Conservation (phyloP, 2,797 vertebrate genomes). For the Helarctos malayanus region DNA sequence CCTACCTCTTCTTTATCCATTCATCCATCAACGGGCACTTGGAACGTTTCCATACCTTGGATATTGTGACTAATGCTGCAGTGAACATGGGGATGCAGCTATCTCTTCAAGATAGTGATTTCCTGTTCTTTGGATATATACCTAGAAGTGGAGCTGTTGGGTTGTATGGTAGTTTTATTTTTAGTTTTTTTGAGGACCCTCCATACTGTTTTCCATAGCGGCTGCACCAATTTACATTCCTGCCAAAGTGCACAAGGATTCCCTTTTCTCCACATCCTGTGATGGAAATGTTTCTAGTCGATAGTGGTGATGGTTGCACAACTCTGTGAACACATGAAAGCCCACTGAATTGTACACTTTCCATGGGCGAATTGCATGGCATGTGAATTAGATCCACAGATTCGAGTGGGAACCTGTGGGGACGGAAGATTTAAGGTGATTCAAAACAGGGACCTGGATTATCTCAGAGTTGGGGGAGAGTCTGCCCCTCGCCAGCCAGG, state of each 20-base stretch:
- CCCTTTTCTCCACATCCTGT: background rate
- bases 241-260: background rate
- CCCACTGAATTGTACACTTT: background rate
- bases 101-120: background rate
- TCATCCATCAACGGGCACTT: background rate
- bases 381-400: background rate
- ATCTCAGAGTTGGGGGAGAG: no score
- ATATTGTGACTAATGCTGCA: background rate
- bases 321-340: no score
- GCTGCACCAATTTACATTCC: background rate
- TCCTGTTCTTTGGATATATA: no score
- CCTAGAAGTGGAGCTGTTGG: background rate
- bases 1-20: background rate
- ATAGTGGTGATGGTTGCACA: background rate
- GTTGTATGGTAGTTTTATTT: background rate
- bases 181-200: background rate
- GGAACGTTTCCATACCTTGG: background rate
- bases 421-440: background rate
- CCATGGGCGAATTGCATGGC: background rate
- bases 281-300: background rate
- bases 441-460: background rate
- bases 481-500: background rate
- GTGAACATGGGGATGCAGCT: background rate
- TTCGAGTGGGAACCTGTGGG: background rate
- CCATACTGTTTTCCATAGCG: background rate